Evolutionary conservation across 2,888 invertebrate species (phyloP).

Genomic region (Orthosia gothica): DNA sequence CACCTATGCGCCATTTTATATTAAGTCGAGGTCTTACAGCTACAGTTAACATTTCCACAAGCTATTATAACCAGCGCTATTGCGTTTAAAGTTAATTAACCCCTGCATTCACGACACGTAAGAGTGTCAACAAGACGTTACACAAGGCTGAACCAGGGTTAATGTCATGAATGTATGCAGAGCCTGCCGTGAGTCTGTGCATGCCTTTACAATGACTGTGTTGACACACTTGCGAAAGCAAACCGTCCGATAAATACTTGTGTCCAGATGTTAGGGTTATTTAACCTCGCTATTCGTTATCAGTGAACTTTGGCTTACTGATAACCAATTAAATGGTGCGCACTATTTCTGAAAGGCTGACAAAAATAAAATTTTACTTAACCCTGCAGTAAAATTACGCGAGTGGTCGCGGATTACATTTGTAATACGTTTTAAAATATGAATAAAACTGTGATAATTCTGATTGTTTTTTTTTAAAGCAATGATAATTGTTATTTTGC

Average conservation of each 20-base stretch:
- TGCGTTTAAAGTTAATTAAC: slow-evolving; percentile 3
- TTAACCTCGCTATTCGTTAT: slow-evolving; percentile 5
- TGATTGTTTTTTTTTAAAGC: too few relatives aligned
- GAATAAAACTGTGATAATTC: too few relatives aligned
- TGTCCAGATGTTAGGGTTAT: slow-evolving; percentile 29
- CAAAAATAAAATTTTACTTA: neutral
- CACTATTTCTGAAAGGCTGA: neutral
- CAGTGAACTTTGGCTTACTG: slow-evolving; percentile 21
- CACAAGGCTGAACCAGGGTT: slow-evolving; percentile 38
- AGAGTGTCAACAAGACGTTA: slow-evolving; percentile 31
- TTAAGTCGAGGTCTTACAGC: neutral
- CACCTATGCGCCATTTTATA: too few relatives aligned
- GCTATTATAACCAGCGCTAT: neutral
- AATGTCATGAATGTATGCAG: slow-evolving; percentile 51
- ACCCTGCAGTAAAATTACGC: too few relatives aligned
- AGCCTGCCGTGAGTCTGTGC: slow-evolving; percentile 34
- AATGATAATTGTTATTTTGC: too few relatives aligned
- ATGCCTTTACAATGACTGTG: slow-evolving; percentile 36
- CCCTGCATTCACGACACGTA: slow-evolving; percentile 25
- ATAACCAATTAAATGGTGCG: slow-evolving; percentile 8
- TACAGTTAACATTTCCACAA: neutral
- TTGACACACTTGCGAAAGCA: slow-evolving; percentile 24
- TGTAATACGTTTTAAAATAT: too few relatives aligned
- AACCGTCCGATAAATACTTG: slow-evolving; percentile 12
- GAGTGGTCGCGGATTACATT: too few relatives aligned